Percentiles rank a stretch among this genome's conserved stretches.
These are phyloP conservation scores for Leucoraja ocellata DNA, from an alignment of 2,797 vertebrate species.

Conservation along the genomic window DNA sequence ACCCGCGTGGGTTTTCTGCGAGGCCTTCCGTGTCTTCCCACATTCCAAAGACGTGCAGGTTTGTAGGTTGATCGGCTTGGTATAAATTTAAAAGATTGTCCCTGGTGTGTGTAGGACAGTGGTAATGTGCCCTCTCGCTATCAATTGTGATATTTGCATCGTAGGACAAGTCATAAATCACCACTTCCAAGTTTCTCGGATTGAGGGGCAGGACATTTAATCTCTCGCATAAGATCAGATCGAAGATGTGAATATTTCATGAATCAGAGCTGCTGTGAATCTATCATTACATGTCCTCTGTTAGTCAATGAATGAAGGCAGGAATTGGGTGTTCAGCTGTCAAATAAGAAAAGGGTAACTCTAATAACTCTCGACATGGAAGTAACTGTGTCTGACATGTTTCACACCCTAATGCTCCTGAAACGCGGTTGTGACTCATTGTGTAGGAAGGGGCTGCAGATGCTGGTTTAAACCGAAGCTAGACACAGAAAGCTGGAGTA, in stretches of 20 bases:
- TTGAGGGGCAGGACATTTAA: conserved; percentile 59
- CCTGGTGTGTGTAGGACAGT: too few relatives aligned
- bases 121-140: conserved; percentile 46
- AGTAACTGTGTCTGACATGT: not conserved
- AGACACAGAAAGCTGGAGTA: too few relatives aligned
- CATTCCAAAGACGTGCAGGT: too few relatives aligned
- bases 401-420: not conserved
- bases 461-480: too few relatives aligned
- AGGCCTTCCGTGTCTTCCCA: too few relatives aligned
- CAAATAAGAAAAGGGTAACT: not conserved
- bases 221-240: conserved; percentile 61
- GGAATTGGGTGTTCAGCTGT: conserved; percentile 41
- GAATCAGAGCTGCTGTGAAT: conserved; percentile 60
- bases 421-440: not conserved
- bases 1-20: too few relatives aligned
- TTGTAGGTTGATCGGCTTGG: too few relatives aligned
- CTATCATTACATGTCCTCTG: conserved; percentile 53
- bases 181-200: conserved; percentile 54
- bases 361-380: not conserved
- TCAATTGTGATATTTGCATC: conserved; percentile 63
- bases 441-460: too few relatives aligned
- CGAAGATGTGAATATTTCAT: conserved; percentile 69
- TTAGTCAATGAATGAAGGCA: conserved; percentile 1
- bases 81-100: too few relatives aligned
- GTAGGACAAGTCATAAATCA: conserved; percentile 74